phyloP scores from a whole-genome alignment of 2,113 vertebrate species.

The Cyanoderma ruficeps region DNA sequence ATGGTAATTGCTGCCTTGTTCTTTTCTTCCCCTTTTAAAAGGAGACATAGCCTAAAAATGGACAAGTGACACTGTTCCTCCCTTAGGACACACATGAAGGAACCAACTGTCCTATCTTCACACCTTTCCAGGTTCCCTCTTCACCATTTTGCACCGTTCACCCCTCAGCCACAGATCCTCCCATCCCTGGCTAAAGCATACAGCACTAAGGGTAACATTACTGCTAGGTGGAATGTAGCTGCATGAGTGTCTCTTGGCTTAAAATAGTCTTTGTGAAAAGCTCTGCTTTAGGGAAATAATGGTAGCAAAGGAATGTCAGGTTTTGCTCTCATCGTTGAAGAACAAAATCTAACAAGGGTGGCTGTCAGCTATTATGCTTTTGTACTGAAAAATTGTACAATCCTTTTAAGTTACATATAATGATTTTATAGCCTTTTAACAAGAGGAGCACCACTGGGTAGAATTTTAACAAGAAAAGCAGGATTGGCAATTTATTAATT shows the following conservation, averaged over 20 bases:
- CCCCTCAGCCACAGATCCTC: neutral
- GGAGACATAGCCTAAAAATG: neutral
- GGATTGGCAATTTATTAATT: conserved; percentile 50
- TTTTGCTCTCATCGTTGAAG: neutral
- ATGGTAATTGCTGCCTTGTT: neutral
- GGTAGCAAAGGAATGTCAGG: conserved; percentile 46
- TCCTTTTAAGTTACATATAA: conserved; percentile 64
- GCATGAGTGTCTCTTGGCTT: neutral
- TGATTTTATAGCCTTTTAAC: conserved; percentile 65
- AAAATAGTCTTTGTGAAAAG: conserved; percentile 53
- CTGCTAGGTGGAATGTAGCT: neutral
- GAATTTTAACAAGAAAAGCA: conserved; percentile 47
- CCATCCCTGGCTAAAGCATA: neutral
- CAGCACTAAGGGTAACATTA: neutral
- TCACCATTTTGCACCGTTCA: neutral
- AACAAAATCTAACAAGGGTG: conserved; percentile 52
- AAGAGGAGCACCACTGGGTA: conserved; percentile 45
- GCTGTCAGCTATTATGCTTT: conserved; percentile 43
- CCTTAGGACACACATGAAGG: neutral
- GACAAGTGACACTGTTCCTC: neutral
- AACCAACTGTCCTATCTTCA: neutral
- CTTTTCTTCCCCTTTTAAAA: neutral
- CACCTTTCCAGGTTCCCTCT: accelerated
- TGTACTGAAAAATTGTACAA: conserved; percentile 29
- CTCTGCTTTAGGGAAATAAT: conserved; percentile 26